Percentiles rank a stretch among this genome's conserved stretches.
phyloP scores from a whole-genome alignment of 1,140 invertebrate species.

The Mizuhopecten yessoensis region DNA sequence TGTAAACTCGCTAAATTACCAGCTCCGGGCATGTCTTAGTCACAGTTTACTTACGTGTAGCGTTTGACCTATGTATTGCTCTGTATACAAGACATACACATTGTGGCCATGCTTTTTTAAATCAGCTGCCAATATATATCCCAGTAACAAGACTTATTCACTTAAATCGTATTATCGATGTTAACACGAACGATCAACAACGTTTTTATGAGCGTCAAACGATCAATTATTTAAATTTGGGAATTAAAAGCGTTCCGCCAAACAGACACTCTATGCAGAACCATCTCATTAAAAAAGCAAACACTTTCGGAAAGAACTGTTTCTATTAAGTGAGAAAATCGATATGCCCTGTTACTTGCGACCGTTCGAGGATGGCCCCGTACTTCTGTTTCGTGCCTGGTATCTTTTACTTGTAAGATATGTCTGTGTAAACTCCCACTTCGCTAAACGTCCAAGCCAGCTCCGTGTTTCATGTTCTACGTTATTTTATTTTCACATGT shows the following conservation, averaged over 20 bases:
- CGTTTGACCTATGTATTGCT: too few relatives aligned
- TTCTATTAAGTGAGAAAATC: constrained; percentile 3
- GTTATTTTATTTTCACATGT: too few relatives aligned
- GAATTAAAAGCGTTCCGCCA: neutral
- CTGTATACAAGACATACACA: too few relatives aligned
- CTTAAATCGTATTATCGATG: neutral
- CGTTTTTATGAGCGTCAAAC: neutral
- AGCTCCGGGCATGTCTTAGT: too few relatives aligned
- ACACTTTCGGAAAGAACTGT: neutral
- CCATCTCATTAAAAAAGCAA: neutral
- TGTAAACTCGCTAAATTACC: too few relatives aligned
- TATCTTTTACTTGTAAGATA: neutral
- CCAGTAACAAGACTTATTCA: too few relatives aligned
- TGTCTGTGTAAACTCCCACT: too few relatives aligned
- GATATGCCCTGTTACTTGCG: neutral
- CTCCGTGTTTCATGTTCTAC: too few relatives aligned
- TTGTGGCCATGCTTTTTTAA: too few relatives aligned
- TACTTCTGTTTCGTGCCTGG: neutral
- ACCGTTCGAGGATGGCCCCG: neutral
- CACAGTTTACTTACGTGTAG: too few relatives aligned
- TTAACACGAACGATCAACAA: neutral
- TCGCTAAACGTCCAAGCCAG: too few relatives aligned
- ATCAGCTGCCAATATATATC: too few relatives aligned
- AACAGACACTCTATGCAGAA: neutral
- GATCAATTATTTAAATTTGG: neutral